A percentile compares a stretch with the other conserved stretches of the same genome.
Conservation (phyloP, 2,113 vertebrate genomes). For the Abramis brama region DNA sequence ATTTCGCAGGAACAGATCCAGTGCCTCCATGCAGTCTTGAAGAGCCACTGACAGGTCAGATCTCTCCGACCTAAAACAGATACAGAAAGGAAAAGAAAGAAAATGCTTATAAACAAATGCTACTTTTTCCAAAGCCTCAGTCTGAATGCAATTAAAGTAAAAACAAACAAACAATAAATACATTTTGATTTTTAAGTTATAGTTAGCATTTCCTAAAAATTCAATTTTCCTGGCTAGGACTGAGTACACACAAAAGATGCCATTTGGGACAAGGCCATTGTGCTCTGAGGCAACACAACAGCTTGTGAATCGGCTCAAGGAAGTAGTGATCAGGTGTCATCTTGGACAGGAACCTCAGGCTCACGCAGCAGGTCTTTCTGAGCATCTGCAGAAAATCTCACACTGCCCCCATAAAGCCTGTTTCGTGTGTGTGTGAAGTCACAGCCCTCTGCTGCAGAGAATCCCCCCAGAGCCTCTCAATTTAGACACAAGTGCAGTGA, state of each 20-base stretch:
- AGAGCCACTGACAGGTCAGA: constrained; percentile 85
- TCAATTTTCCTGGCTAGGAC: not conserved
- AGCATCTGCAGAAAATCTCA: constrained; percentile 28
- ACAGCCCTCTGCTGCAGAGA: constrained; percentile 14
- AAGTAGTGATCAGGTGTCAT: constrained; percentile 11
- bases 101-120: not conserved
- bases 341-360: not conserved
- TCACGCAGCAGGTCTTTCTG: not conserved
- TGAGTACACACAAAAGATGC: not conserved
- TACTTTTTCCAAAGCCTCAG: not conserved
- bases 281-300: not conserved
- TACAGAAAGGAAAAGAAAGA: not conserved
- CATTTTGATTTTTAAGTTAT: not conserved
- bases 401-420: not conserved
- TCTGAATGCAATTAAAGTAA: not conserved
- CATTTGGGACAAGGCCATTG: not conserved
- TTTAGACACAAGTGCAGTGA: constrained; percentile 24
- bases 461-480: constrained; percentile 15
- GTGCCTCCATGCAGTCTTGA: constrained; percentile 89
- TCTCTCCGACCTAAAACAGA: constrained; percentile 73
- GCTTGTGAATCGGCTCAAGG: not conserved
- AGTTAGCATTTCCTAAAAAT: too few species aligned
- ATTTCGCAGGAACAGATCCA: constrained; percentile 95
- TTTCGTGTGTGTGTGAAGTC: not conserved
- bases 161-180: not conserved